Conservation (phyloP, 2,797 vertebrate species). For the Petrocephalus sullivani region DNA sequence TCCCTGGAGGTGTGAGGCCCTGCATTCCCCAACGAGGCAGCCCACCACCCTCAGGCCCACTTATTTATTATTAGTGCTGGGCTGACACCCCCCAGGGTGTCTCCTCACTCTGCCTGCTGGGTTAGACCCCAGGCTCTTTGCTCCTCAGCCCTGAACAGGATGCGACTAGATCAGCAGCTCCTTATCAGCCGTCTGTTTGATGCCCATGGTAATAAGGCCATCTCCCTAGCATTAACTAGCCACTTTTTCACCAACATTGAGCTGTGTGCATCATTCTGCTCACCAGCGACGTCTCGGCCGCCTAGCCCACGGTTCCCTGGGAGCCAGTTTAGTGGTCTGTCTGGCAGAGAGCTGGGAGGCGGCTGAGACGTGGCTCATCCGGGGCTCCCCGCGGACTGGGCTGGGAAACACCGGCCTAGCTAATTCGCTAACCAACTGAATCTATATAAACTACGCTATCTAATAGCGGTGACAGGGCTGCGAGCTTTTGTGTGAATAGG, state of each 20-base stretch:
- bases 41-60: not conserved
- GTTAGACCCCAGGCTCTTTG: not conserved
- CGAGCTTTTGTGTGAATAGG: not conserved
- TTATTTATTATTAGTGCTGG: not conserved
- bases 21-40: not conserved
- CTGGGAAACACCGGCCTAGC: not conserved
- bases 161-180: not conserved
- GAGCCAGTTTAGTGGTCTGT: not conserved
- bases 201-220: not conserved
- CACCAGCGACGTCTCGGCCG: not conserved
- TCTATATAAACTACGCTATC: not conserved
- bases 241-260: not conserved
- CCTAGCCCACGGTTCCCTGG: not conserved
- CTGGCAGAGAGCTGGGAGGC: not conserved
- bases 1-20: not conserved
- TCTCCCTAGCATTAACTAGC: not conserved
- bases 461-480: not conserved
- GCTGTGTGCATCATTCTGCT: not conserved
- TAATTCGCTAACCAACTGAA: not conserved
- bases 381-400: not conserved
- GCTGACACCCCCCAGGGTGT: not conserved
- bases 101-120: not conserved
- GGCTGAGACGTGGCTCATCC: not conserved
- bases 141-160: not conserved
- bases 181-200: not conserved